Conservation (phyloP, 2,888 invertebrate genomes). For the Cephalotes varians region DNA sequence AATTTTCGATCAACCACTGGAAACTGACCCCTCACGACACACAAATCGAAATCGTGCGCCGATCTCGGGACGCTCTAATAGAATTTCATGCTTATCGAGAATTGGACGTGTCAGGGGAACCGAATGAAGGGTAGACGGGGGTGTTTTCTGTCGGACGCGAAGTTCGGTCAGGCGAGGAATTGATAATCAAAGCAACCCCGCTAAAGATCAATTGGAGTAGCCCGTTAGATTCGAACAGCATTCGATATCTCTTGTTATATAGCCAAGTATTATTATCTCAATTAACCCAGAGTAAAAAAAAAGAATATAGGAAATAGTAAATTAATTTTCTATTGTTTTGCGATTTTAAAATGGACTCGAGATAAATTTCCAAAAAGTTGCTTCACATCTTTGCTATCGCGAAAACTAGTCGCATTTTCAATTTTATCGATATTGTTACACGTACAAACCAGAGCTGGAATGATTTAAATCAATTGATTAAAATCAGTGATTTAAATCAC, state of each 20-base stretch:
- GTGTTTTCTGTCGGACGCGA: conserved; percentile 52
- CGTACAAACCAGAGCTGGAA: neutral
- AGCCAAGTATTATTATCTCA: neutral
- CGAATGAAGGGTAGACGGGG: conserved; percentile 22
- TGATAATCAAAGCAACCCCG: conserved; percentile 75
- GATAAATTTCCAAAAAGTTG: neutral
- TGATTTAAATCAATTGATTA: too few relatives aligned
- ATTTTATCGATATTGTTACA: neutral
- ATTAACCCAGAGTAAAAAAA: neutral
- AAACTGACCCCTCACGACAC: conserved; percentile 67
- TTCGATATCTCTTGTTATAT: neutral
- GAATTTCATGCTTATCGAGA: conserved; percentile 74
- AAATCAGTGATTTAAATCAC: too few relatives aligned
- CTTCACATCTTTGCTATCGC: neutral
- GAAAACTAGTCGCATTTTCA: neutral
- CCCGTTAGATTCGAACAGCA: conserved; percentile 33
- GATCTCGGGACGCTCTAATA: conserved; percentile 67
- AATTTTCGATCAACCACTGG: conserved; percentile 75
- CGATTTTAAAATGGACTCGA: neutral
- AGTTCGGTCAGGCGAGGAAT: conserved; percentile 74
- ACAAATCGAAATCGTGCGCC: conserved; percentile 66
- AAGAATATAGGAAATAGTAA: neutral
- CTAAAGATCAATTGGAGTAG: conserved; percentile 36
- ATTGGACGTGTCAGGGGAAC: conserved; percentile 61
- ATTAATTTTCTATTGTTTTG: neutral